Evolutionary conservation across 2,113 vertebrate genomes (phyloP).

Genomic region (Neotoma lepida): DNA sequence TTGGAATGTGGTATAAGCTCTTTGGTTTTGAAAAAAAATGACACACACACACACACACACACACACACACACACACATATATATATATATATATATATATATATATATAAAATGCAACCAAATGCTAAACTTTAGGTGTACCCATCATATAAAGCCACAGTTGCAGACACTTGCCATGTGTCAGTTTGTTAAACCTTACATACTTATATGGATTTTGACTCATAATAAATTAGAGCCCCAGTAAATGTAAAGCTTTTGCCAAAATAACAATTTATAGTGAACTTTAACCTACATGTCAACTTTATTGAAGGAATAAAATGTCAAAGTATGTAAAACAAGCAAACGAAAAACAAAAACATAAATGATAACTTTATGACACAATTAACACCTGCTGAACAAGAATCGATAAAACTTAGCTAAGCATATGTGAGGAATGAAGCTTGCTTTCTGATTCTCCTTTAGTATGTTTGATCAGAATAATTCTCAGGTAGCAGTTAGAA

Average conservation of each 20-base stretch:
- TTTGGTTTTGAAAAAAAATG: not conserved
- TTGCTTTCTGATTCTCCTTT: not conserved
- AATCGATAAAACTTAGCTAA: not conserved
- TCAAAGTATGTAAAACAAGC: not conserved
- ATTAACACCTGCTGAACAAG: slow-evolving; percentile 14
- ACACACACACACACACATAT: too few species aligned
- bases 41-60: too few species aligned
- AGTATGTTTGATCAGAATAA: not conserved
- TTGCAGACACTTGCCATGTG: not conserved
- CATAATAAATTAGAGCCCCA: not conserved
- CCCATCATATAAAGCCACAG: not conserved
- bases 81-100: too few species aligned
- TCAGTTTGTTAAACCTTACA: not conserved
- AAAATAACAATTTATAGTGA: slow-evolving; percentile 23
- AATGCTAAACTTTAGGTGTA: not conserved
- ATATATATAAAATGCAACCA: not conserved
- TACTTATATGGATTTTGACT: not conserved
- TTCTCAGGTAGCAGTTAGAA: slow-evolving; percentile 9
- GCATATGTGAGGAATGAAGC: not conserved
- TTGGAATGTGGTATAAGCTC: not conserved
- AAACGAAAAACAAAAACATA: not conserved
- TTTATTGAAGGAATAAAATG: not conserved
- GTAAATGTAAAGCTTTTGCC: slow-evolving; percentile 21
- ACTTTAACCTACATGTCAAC: not conserved
- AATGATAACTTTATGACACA: slow-evolving; percentile 38